Conservation (phyloP, 2,113 vertebrate species). For the Pimephales promelas region DNA sequence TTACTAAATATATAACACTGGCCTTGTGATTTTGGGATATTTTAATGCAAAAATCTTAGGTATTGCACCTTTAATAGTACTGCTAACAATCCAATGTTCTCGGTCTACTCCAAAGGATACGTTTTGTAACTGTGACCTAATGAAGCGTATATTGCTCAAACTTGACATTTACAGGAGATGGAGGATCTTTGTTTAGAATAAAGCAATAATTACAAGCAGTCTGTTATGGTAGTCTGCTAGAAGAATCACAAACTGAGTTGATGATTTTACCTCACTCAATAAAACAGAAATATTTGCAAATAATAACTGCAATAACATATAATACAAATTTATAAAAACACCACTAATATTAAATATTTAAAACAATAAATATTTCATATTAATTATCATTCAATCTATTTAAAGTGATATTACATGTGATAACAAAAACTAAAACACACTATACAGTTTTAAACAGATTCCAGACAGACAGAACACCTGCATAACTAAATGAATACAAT, state of each 20-base stretch:
- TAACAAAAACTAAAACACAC: too few relatives aligned
- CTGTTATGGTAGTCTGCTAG: not conserved
- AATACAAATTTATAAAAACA: not conserved
- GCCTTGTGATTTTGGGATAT: too few relatives aligned
- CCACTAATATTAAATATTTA: too few relatives aligned
- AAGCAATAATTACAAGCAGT: not conserved
- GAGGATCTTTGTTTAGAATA: not conserved
- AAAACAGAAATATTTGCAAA: not conserved
- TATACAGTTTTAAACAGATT: not conserved
- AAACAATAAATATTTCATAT: too few relatives aligned
- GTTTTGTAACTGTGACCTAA: not conserved
- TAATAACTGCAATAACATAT: not conserved
- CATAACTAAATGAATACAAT: not conserved
- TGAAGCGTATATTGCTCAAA: not conserved
- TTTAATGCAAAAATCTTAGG: too few relatives aligned
- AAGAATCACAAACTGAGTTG: not conserved
- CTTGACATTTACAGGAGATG: not conserved
- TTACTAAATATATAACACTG: too few relatives aligned
- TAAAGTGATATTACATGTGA: too few relatives aligned
- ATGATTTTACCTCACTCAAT: not conserved
- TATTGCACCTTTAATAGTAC: too few relatives aligned
- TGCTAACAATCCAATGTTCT: not conserved
- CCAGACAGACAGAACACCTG: not conserved
- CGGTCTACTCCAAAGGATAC: not conserved
- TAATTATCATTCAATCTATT: too few relatives aligned